phyloP scores from a whole-genome alignment of 2,113 vertebrate species.

The Uria lomvia region DNA sequence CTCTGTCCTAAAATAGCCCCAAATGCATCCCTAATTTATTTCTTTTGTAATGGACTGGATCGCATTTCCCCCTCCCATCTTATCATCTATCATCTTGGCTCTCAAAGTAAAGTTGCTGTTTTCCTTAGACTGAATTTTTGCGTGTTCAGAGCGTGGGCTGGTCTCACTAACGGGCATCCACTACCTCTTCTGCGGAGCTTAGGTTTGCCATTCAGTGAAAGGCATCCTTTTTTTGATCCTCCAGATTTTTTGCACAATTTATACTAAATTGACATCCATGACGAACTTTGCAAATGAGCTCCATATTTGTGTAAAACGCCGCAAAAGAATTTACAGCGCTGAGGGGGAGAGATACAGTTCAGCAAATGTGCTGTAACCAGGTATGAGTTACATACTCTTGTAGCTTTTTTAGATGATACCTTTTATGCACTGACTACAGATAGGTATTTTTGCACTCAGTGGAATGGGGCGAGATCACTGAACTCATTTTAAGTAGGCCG shows the following conservation, averaged over 20 bases:
- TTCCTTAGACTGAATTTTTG: background rate
- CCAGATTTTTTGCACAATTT: background rate
- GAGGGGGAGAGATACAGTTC: background rate
- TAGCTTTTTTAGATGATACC: background rate
- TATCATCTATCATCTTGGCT: background rate
- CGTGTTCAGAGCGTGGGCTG: background rate
- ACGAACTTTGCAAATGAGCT: background rate
- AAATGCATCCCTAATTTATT: background rate
- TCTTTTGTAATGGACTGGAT: background rate
- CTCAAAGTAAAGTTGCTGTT: background rate
- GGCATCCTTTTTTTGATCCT: too few relatives aligned
- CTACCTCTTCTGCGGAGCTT: background rate
- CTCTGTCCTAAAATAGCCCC: background rate
- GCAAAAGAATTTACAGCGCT: background rate
- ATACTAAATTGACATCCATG: background rate
- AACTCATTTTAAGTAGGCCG: background rate
- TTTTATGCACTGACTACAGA: background rate
- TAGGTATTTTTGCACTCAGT: background rate
- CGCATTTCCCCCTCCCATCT: background rate
- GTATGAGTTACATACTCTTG: background rate
- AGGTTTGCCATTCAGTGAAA: background rate
- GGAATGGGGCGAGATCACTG: background rate
- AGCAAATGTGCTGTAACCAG: background rate
- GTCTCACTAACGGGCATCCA: background rate
- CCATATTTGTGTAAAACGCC: background rate